Percentiles rank a stretch among this genome's conserved stretches.
Evolutionary conservation across 23 tunicate genomes (phyloP).

Genomic region (Styela clava): DNA sequence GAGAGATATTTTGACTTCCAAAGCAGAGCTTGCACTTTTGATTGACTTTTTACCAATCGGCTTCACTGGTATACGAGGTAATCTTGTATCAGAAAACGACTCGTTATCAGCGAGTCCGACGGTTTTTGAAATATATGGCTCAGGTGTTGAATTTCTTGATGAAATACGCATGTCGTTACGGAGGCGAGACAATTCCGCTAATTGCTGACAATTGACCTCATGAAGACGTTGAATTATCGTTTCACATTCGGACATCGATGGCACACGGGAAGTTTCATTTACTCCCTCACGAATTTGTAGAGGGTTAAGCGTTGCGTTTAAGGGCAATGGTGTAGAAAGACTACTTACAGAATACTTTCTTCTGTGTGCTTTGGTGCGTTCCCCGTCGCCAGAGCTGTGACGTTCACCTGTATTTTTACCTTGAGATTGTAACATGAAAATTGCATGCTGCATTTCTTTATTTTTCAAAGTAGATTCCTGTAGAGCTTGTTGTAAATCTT

Average conservation of each 20-base stretch:
- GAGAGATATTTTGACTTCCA: constrained; percentile 8
- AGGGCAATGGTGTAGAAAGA: constrained; percentile 36
- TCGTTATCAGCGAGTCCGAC: background rate
- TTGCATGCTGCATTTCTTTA: constrained; percentile 52
- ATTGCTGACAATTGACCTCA: constrained; percentile 36
- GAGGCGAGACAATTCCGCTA: constrained; percentile 19
- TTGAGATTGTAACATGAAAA: constrained; percentile 3
- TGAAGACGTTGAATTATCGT: constrained; percentile 73
- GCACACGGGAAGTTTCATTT: constrained; percentile 45
- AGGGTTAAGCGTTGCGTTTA: constrained; percentile 80
- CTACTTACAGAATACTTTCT: constrained; percentile 19
- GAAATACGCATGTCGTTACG: background rate
- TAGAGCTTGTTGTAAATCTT: constrained; percentile 57
- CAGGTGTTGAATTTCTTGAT: constrained; percentile 18
- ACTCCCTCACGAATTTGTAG: constrained; percentile 30
- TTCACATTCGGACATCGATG: constrained; percentile 80
- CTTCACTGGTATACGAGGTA: constrained; percentile 21
- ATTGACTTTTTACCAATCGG: constrained; percentile 9
- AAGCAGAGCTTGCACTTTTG: background rate
- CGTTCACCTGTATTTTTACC: background rate
- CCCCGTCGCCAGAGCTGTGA: background rate
- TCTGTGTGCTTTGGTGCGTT: background rate
- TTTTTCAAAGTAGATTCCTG: constrained; percentile 25
- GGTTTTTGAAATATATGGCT: constrained; percentile 10
- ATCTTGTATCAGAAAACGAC: background rate